Evolutionary conservation across 1,140 invertebrate genomes (phyloP), one percentile per base, ranked within the genome.

Genomic region (Drosophila hydei): DNA sequence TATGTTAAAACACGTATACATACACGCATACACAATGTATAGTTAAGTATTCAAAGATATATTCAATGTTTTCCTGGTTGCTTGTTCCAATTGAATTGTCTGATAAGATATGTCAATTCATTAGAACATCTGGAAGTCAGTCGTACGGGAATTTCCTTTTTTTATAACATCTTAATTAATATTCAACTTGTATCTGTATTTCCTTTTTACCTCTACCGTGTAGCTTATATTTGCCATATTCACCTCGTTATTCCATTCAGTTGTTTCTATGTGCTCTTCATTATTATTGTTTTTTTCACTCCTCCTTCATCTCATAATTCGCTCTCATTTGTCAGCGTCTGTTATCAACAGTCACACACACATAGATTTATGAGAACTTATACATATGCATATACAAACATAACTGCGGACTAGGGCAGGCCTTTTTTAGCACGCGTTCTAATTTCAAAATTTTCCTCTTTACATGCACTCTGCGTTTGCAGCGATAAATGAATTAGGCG

Each of bases 241-340:
- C n/a, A 42, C 9, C 19, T 8, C 30, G 11, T 33, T 33, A 33
- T 33, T 33, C 12, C 25, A 25, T 30, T 40, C 6, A 21, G 38
- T 72, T 79, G 76, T 84, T 85, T 58, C 63, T 36, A 84, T 19
- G 72, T 42, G 59, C 23, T 65, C 42, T 33, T 12, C 33, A 12
- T 50, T 27, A 27, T 21, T 19, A 67, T 50, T 50, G 43, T 18
- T 18, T 48, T 9, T 27, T 52, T 69, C 52, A 25, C 2, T 11
- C 40, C 56, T 64, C 18, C 18, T 21, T 16, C n/a, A 9, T 60
- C 19, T 52, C 47, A 19, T 9, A 47, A 11, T 52, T 62, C 14
- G 9, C 48, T 71, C 48, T 58, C 43, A 27, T 38, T 40, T 47
- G 47, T 47, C 54, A 52, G 12, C 18, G 16, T 19, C 30, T 59